Conservation (phyloP, 2,113 vertebrate genomes). For the Meleagris gallopavo region DNA sequence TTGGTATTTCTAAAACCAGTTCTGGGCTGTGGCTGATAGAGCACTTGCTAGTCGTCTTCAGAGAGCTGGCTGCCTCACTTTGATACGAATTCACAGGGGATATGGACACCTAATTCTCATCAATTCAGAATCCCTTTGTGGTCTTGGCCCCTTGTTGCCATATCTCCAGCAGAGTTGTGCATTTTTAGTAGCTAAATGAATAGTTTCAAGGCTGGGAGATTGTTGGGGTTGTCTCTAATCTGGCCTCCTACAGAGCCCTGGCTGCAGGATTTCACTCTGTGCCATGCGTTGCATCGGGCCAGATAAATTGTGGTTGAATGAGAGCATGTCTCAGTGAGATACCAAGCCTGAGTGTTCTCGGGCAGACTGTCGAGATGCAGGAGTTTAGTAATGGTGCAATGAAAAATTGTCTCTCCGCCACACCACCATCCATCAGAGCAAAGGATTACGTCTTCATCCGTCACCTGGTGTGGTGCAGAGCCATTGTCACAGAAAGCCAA, state of each 20-base stretch:
- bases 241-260: neutral
- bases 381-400: neutral
- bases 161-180: neutral
- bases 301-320: neutral
- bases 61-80: neutral
- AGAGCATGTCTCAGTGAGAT: neutral
- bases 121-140: neutral
- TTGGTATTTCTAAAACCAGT: neutral
- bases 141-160: neutral
- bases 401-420: slow-evolving; percentile 8
- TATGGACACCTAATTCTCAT: neutral
- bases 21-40: neutral
- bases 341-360: neutral
- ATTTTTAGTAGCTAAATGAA: slow-evolving; percentile 3
- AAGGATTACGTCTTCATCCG: neutral
- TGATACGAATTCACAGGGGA: neutral
- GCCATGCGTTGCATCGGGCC: neutral
- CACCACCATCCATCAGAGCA: neutral
- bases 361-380: neutral
- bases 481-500: neutral
- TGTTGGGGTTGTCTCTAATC: neutral
- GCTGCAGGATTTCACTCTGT: neutral
- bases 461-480: neutral
- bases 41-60: neutral
- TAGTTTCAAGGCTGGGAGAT: neutral